These are phyloP conservation scores for Camelus dromedarius DNA, from an alignment of 2,113 vertebrate species.

Conservation along the genomic window DNA sequence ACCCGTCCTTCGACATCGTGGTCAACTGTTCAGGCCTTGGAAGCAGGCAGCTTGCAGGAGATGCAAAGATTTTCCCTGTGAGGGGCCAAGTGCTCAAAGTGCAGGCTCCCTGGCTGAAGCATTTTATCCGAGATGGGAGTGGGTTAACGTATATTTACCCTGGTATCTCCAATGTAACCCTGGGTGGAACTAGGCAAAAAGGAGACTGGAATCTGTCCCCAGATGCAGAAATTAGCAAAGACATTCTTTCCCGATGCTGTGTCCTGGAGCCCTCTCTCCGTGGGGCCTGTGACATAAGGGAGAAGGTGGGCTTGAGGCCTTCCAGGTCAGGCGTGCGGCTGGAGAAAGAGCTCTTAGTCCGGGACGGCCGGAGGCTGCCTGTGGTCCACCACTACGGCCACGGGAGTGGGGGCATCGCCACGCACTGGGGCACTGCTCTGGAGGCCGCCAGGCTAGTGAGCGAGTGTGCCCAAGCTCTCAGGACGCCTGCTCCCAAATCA, in stretches of 20 bases:
- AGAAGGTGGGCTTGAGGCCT: slow-evolving; percentile 94
- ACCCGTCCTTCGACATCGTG: slow-evolving; percentile 88
- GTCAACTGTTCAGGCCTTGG: slow-evolving; percentile 95
- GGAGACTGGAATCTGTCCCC: slow-evolving; percentile 89
- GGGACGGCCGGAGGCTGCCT: slow-evolving; percentile 77
- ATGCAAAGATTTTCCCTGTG: slow-evolving; percentile 87
- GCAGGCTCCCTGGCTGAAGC: slow-evolving; percentile 94
- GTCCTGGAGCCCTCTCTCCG: slow-evolving; percentile 92
- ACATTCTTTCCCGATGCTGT: slow-evolving; percentile 91
- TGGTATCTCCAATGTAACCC: slow-evolving; percentile 86
- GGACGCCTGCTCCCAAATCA: slow-evolving; percentile 58
- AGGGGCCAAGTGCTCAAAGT: slow-evolving; percentile 94
- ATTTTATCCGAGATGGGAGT: slow-evolving; percentile 92
- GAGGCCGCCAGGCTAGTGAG: slow-evolving; percentile 89
- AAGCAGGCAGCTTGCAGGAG: slow-evolving; percentile 88
- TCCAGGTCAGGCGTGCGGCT: slow-evolving; percentile 87
- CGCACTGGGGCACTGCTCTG: slow-evolving; percentile 93
- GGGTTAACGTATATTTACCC: slow-evolving; percentile 94
- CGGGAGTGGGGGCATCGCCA: slow-evolving; percentile 89
- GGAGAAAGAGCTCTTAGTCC: slow-evolving; percentile 88
- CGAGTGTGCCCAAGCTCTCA: slow-evolving; percentile 83
- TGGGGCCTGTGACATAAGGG: slow-evolving; percentile 79
- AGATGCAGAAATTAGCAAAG: slow-evolving; percentile 84
- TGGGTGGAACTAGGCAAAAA: slow-evolving; percentile 93
- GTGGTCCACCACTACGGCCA: slow-evolving; percentile 98